These are phyloP conservation scores for Sycophila texana DNA, from an alignment of 2,888 invertebrate species.

Conservation along the genomic window DNA sequence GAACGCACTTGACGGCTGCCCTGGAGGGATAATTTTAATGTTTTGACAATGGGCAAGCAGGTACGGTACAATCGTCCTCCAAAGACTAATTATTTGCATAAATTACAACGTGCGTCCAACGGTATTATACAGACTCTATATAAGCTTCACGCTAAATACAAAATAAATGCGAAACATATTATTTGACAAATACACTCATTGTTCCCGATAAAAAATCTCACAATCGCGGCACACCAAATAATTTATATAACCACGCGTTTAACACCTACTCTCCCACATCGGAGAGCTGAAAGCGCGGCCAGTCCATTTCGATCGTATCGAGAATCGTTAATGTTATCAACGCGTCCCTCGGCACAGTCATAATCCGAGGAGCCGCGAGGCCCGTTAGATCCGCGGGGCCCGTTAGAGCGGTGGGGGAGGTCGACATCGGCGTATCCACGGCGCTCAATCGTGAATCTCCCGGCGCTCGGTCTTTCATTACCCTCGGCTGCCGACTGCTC, in stretches of 20 bases:
- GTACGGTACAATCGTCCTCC: too few species aligned
- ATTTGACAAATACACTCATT: too few species aligned
- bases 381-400: slow-evolving; percentile 26
- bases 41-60: too few species aligned
- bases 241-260: background rate
- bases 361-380: background rate
- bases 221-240: background rate
- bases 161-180: too few species aligned
- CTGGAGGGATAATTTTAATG: too few species aligned
- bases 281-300: background rate
- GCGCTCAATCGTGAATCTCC: slow-evolving; percentile 63
- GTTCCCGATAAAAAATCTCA: background rate
- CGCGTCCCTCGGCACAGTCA: background rate
- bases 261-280: background rate
- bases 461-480: slow-evolving; percentile 59
- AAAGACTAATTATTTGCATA: too few species aligned
- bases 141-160: too few species aligned
- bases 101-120: too few species aligned
- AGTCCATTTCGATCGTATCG: background rate
- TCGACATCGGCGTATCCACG: slow-evolving; percentile 58
- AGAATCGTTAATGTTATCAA: background rate
- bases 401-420: slow-evolving; percentile 51
- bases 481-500: slow-evolving; percentile 36
- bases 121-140: too few species aligned
- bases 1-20: too few species aligned